phyloP scores from a whole-genome alignment of 2,888 invertebrate species.

The Drosophila macrospina region DNA sequence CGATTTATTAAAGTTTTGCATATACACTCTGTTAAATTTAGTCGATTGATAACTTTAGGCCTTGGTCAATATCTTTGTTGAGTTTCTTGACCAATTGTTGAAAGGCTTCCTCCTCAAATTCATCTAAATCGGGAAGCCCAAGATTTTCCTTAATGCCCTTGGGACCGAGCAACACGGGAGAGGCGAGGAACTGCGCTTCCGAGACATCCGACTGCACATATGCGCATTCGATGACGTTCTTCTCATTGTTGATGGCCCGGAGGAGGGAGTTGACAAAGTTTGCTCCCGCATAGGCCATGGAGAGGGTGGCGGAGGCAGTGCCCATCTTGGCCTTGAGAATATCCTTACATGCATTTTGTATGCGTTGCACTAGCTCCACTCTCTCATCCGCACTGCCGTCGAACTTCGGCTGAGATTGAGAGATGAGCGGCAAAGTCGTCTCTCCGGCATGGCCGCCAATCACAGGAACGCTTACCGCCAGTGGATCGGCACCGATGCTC shows the following conservation, averaged over 20 bases:
- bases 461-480: constrained; percentile 93
- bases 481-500: constrained; percentile 93
- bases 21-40: constrained; percentile 11
- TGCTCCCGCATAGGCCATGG: constrained; percentile 98
- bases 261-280: constrained; percentile 93
- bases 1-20: not conserved
- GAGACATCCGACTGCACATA: constrained; percentile 94
- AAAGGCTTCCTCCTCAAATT: constrained; percentile 91
- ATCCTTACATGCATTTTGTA: constrained; percentile 99
- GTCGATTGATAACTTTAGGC: not conserved
- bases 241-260: constrained; percentile 90
- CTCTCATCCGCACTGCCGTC: constrained; percentile 91
- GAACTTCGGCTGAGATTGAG: constrained; percentile 93
- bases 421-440: constrained; percentile 97
- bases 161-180: constrained; percentile 91
- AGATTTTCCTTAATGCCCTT: constrained; percentile 94
- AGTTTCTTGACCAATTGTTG: constrained; percentile 94
- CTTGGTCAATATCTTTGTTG: constrained; percentile 29
- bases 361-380: constrained; percentile 92
- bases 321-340: constrained; percentile 96
- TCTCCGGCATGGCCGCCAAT: constrained; percentile 98
- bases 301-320: constrained; percentile 97
- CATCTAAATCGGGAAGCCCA: constrained; percentile 92
- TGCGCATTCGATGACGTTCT: constrained; percentile 94
- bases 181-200: constrained; percentile 95